A percentile compares a stretch with the other conserved stretches of the same genome.
phyloP scores from a whole-genome alignment of 2,113 vertebrate species.

The Percopsis transmontana region DNA sequence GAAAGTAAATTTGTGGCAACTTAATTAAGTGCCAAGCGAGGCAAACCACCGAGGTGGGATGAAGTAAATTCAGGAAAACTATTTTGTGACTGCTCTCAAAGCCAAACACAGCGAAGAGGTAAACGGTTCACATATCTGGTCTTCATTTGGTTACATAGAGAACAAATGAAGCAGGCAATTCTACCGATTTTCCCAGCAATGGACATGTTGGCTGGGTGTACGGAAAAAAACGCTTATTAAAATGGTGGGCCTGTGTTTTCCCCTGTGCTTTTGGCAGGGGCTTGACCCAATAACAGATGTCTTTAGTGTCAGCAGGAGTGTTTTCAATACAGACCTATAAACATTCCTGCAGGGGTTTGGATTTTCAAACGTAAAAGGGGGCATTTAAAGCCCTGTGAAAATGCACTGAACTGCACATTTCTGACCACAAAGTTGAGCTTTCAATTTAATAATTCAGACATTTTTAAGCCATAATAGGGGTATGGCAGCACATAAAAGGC shows the following conservation, averaged over 20 bases:
- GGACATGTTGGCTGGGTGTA: conserved; percentile 46
- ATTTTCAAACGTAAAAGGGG: conserved; percentile 27
- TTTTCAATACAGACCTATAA: conserved; percentile 45
- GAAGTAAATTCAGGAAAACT: conserved; percentile 15
- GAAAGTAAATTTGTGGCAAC: conserved; percentile 40
- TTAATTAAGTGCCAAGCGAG: conserved; percentile 11
- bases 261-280: conserved; percentile 31
- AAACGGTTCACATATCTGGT: conserved; percentile 18
- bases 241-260: conserved; percentile 47
- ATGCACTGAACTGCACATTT: conserved; percentile 43
- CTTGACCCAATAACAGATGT: conserved; percentile 50
- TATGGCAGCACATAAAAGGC: background rate
- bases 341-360: conserved; percentile 50
- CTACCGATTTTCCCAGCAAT: conserved; percentile 42
- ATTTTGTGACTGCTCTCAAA: background rate
- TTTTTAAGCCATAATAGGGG: conserved; percentile 5
- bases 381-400: conserved; percentile 34
- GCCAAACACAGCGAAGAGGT: conserved; percentile 15
- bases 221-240: conserved; percentile 37
- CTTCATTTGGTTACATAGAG: conserved; percentile 31
- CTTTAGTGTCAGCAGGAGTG: conserved; percentile 45
- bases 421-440: conserved; percentile 19
- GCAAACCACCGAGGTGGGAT: conserved; percentile 17
- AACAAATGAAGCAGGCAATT: conserved; percentile 12
- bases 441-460: conserved; percentile 22